These are phyloP conservation scores for Mamestra configurata DNA, from an alignment of 1,140 invertebrate species.

Conservation along the genomic window DNA sequence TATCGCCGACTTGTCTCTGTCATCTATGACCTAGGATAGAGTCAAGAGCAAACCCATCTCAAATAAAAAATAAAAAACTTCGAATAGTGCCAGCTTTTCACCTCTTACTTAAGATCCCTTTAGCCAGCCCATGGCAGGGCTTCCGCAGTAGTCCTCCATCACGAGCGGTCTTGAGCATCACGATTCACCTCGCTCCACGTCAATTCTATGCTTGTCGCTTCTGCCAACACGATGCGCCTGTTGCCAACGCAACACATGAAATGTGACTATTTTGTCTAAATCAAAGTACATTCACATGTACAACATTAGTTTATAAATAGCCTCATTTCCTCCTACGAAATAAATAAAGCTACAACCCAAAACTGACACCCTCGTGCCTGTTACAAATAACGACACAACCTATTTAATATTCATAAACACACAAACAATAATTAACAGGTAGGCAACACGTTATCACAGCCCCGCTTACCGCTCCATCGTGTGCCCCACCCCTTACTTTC, in stretches of 20 bases:
- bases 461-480: constrained; percentile 22
- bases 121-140: no score
- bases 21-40: no score
- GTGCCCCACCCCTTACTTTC: constrained; percentile 42
- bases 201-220: no score
- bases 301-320: neutral
- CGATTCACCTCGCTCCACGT: no score
- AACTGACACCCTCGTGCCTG: constrained; percentile 4
- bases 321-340: neutral
- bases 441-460: constrained; percentile 32
- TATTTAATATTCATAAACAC: constrained; percentile 44
- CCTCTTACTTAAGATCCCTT: no score
- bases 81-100: no score
- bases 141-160: no score
- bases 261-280: neutral
- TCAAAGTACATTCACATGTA: neutral
- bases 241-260: neutral
- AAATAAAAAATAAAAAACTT: no score
- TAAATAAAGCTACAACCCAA: neutral
- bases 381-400: constrained; percentile 21
- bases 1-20: no score
- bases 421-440: constrained; percentile 39
- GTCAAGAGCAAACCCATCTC: no score
- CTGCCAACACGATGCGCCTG: no score
- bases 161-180: no score